Evolutionary conservation across 1,140 invertebrate species (phyloP), one percentile per base, ranked within the genome.

Genomic region (Cyphomyrmex costatus): DNA sequence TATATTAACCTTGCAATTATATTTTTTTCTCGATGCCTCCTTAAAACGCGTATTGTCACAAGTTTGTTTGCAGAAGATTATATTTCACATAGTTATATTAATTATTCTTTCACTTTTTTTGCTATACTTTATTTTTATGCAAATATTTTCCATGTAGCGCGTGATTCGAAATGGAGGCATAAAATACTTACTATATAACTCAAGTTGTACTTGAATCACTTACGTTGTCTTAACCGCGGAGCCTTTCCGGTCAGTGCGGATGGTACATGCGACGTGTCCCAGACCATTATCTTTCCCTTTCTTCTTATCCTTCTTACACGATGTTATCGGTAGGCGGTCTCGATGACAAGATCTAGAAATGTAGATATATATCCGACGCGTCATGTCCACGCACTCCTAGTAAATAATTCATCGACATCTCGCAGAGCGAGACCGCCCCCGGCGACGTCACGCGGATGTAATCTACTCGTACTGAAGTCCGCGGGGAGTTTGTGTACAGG

Each of bases 351-450:
- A 90, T 89, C 90, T 83, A 89, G 90, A 92, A 91, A 92, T 88
- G 89, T 89, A 87, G 86, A 91, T 88, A 89, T 92, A 92, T 90
- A 83, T 85, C 63, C 88, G 78, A 68, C 70, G 85, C 88, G 90
- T 93, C 92, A 89, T 92, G 92, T 91, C 91, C 83, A 83, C 88
- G 88, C 74, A 86, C 76, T 89, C 85, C 85, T 91, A 87, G 90
- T 93, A 93, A 94, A 94, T 93, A 93, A 94, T 93, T 93, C 92
- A 93, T 92, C 84, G 89, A 80, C 51, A 24, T 68, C 49, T 78
- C n/a, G 61, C 73, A 65, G 68, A 49, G 63, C 51, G 51, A 78
- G 70, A 63, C 51, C 60, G 70, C 74, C 83, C 85, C 88, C 73
- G 84, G 60, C 74, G 83, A 70, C 42, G 58, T 71, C 83, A 70